Percentiles rank a stretch among this genome's conserved stretches.
These are phyloP conservation scores for Ceryle rudis DNA, from an alignment of 2,797 vertebrate genomes.

Conservation along the genomic window DNA sequence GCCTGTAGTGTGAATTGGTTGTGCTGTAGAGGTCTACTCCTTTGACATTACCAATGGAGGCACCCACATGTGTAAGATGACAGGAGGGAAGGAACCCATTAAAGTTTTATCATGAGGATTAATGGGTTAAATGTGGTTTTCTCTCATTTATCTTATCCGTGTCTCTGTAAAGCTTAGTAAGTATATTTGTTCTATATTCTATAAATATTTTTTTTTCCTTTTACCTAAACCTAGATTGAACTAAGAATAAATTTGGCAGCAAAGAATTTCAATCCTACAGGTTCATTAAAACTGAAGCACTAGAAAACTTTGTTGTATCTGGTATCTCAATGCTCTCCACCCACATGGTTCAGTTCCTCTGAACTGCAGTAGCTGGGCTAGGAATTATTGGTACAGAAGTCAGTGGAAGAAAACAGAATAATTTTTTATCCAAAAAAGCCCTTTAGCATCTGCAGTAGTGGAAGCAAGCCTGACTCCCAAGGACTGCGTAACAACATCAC, in stretches of 20 bases:
- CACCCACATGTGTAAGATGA: background rate
- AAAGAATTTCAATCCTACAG: background rate
- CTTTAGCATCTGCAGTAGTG: background rate
- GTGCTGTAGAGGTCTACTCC: background rate
- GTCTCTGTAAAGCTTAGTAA: background rate
- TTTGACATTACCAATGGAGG: background rate
- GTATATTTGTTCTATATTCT: background rate
- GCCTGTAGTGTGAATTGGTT: fast-evolving
- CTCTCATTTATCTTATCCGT: background rate
- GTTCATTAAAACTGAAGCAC: background rate
- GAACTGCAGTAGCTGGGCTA: background rate
- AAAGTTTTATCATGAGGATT: background rate
- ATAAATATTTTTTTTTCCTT: background rate
- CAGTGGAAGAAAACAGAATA: background rate
- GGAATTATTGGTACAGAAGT: background rate
- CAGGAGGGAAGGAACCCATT: background rate
- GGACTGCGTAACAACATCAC: background rate
- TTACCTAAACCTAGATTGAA: background rate
- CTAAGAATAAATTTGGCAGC: background rate
- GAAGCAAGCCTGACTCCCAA: background rate
- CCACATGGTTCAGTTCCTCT: background rate
- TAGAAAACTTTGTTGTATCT: background rate
- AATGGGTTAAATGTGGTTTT: background rate
- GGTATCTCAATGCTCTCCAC: background rate
- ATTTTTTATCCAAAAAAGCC: background rate